Evolutionary conservation across 2,888 invertebrate species (phyloP), one percentile per base, ranked within the genome.

Genomic region (Conops quadrifasciatus): DNA sequence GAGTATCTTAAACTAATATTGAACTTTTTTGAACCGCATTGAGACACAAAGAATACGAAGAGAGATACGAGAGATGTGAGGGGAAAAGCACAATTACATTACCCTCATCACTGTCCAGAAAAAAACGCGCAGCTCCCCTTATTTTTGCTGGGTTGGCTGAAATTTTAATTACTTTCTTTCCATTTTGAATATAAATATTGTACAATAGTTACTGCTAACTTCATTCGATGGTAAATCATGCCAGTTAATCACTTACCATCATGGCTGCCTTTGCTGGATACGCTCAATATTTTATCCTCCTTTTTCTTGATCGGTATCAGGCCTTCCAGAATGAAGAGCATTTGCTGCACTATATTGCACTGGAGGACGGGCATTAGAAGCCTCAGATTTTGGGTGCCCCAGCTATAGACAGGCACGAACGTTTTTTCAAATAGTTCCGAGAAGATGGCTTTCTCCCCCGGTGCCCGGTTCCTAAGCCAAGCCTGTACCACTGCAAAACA

Each of bases 351-450:
- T 71, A 97, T 90, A 81, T 97, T 97, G 78, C 95, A 95, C 82
- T 97, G 96, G 16, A 98, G 87, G 2, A 97, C 92, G 53, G 92
- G 90, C 91, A 98, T 95, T 76, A 93, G 91, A 74, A 96, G 89
- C 2, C 86, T 87, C 3, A 97, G 88, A 82, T 93, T 94, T 86
- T 97, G 96, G 0, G 91, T 92, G 67, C 93, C 91, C 94, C 94
- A 97, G 9, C 91, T 90, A 82, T 91, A 94, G 5, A 94, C 87
- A 64, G 88, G 86, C 0, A 90, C 87, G 84, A 94, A 95, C 0
- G 93, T 92, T 73, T 90, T 89, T 73, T 93, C 92, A 82, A 95
- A 95, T 2, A 94, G 85, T 36, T 89, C 87, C 74, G 89, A 89
- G 77, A 94, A 91, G n/a, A 94, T 88, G 67, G 91, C 87, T 75